Percentiles rank a stretch among this genome's conserved stretches.
phyloP scores from a whole-genome alignment of 2,797 vertebrate genomes.

The Sebastes steindachneri region DNA sequence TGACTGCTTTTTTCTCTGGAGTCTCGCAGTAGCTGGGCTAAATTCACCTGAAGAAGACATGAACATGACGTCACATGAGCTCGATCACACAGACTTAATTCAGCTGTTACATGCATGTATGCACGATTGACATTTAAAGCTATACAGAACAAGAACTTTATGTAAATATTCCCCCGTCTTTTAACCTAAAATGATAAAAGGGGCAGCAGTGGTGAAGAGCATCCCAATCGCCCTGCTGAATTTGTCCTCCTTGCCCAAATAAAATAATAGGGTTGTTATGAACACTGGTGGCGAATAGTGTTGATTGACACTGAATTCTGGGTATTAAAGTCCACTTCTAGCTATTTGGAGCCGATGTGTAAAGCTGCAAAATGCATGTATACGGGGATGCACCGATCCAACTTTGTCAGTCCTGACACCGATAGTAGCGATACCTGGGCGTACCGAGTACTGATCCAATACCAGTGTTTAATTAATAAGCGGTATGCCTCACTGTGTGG shows the following conservation, averaged over 20 bases:
- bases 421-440: too few relatives aligned
- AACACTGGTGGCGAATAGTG: background rate
- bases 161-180: background rate
- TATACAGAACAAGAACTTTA: background rate
- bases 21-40: conserved; percentile 91
- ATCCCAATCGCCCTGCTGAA: background rate
- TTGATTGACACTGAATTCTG: too few relatives aligned
- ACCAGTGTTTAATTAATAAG: too few relatives aligned
- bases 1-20: conserved; percentile 89
- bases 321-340: too few relatives aligned
- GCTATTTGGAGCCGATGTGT: too few relatives aligned
- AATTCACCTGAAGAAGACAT: conserved; percentile 87
- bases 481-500: too few relatives aligned
- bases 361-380: too few relatives aligned
- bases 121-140: background rate
- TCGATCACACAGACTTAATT: background rate
- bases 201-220: background rate
- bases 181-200: background rate
- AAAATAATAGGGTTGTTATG: background rate
- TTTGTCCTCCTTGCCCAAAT: background rate
- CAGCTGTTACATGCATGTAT: background rate
- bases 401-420: too few relatives aligned
- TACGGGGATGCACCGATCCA: too few relatives aligned
- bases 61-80: background rate
- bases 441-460: too few relatives aligned